Conservation (phyloP, 2,797 vertebrate genomes). For the Meda fulgida region DNA sequence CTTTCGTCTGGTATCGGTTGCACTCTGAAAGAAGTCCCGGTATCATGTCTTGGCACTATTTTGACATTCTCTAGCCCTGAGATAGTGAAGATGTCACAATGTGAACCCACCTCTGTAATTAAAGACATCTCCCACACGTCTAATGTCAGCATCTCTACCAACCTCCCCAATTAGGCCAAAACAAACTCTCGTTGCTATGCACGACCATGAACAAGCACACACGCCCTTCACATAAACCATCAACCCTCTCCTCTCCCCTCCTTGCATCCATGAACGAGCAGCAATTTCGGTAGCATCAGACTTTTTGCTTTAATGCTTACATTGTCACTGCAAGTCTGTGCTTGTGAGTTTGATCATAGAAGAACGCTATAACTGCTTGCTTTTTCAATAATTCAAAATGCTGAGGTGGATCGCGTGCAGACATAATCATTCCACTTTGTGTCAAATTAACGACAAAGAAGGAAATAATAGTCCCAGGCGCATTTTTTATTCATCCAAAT, state of each 20-base stretch:
- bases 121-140: constrained; percentile 45
- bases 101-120: constrained; percentile 54
- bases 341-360: constrained; percentile 19
- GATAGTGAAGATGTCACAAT: constrained; percentile 25
- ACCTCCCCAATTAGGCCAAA: constrained; percentile 41
- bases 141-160: constrained; percentile 50
- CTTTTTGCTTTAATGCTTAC: constrained; percentile 24
- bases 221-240: neutral
- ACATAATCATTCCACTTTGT: neutral
- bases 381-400: neutral
- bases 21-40: constrained; percentile 37
- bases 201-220: neutral
- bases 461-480: neutral
- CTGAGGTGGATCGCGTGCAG: constrained; percentile 9
- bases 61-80: constrained; percentile 49
- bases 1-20: constrained; percentile 58
- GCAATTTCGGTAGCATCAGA: constrained; percentile 24
- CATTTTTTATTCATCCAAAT: neutral
- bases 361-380: neutral
- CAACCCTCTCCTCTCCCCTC: neutral
- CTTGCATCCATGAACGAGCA: constrained; percentile 45
- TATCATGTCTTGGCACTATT: constrained; percentile 41
- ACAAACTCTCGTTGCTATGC: constrained; percentile 22
- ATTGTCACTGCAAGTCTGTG: constrained; percentile 28
- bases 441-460: neutral